Conservation (phyloP, 1,140 invertebrate genomes). For the Lineus longissimus region DNA sequence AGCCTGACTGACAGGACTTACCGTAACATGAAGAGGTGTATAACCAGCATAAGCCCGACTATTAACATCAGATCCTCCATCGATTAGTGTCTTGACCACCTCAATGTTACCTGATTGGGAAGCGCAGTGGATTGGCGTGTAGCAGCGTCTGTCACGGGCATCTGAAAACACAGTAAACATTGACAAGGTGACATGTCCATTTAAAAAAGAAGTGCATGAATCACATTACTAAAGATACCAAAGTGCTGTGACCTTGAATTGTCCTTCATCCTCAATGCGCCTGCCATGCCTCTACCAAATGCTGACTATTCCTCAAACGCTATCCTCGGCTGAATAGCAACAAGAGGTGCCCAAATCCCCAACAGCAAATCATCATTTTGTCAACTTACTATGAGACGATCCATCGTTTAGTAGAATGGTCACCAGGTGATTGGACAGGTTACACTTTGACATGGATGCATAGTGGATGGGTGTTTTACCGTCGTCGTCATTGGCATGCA, state of each 20-base stretch:
- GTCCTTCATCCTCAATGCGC: too few species aligned
- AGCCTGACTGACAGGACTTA: too few species aligned
- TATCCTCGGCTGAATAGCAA: too few species aligned
- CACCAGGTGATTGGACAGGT: constrained; percentile 29
- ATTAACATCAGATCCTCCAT: constrained; percentile 46
- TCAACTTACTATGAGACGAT: constrained; percentile 33
- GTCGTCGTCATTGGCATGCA: constrained; percentile 41
- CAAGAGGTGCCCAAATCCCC: too few species aligned
- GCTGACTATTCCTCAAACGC: too few species aligned
- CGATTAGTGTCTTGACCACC: constrained; percentile 32
- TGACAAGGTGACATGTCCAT: neutral
- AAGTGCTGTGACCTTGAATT: neutral
- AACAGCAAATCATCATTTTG: too few species aligned
- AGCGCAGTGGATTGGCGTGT: constrained; percentile 48
- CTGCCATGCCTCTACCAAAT: too few species aligned
- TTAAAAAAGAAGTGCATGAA: neutral
- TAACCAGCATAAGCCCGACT: constrained; percentile 44
- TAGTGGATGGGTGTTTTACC: constrained; percentile 46
- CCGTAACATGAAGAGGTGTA: constrained; percentile 49
- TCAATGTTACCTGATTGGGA: constrained; percentile 43
- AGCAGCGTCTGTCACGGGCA: constrained; percentile 37
- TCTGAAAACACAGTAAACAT: constrained; percentile 30
- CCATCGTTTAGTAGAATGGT: constrained; percentile 31
- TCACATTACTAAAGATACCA: neutral
- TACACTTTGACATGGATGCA: constrained; percentile 34